Evolutionary conservation across 2,888 invertebrate species (phyloP).

Genomic region (Diachrysia chrysitis): DNA sequence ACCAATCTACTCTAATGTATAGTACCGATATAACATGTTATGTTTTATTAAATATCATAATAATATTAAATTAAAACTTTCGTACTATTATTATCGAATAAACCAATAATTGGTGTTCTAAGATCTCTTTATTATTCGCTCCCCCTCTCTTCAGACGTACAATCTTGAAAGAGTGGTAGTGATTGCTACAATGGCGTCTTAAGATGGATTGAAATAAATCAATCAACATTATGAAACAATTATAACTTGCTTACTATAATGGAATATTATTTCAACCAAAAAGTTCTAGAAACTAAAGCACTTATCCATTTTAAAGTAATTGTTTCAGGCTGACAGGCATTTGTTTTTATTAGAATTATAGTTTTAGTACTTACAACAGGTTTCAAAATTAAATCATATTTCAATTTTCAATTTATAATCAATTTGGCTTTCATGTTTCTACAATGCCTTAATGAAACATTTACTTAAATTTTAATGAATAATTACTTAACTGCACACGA

Average conservation of each 20-base stretch:
- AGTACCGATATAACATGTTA: too few relatives aligned
- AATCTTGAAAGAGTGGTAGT: too few relatives aligned
- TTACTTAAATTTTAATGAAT: too few relatives aligned
- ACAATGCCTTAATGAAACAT: too few relatives aligned
- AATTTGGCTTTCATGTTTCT: background rate
- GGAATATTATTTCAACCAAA: conserved; percentile 18
- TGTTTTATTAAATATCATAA: too few relatives aligned
- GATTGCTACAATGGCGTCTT: too few relatives aligned
- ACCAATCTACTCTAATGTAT: too few relatives aligned
- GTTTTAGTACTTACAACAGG: conserved; percentile 14
- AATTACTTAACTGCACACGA: too few relatives aligned
- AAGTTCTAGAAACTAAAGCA: conserved; percentile 25
- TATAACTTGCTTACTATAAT: conserved; percentile 16
- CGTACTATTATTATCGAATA: background rate
- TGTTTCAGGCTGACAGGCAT: conserved; percentile 32
- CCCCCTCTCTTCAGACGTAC: too few relatives aligned
- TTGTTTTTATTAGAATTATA: conserved; percentile 26
- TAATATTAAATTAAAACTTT: background rate
- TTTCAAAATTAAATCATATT: conserved; percentile 28
- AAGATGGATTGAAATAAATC: conserved; percentile 7
- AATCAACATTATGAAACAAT: conserved; percentile 17
- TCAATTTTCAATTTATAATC: background rate
- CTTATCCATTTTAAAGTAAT: conserved; percentile 29
- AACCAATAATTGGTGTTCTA: conserved; percentile 6
- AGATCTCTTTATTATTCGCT: too few relatives aligned